Conservation (phyloP, 2,797 vertebrate genomes). For the Antennarius maculatus region DNA sequence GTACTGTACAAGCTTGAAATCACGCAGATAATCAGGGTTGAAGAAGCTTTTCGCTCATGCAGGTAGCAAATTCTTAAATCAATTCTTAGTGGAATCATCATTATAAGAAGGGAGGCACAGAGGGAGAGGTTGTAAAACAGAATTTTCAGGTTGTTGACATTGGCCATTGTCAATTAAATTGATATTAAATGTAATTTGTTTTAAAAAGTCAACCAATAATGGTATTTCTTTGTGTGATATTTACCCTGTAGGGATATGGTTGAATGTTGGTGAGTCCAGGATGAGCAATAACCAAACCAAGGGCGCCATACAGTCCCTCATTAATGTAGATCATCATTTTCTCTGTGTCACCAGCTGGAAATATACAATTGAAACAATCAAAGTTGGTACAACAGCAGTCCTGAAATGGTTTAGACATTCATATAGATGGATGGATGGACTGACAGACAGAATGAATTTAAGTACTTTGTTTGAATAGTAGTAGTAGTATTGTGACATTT, state of each 20-base stretch:
- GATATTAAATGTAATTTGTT: background rate
- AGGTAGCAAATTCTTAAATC: too few relatives aligned
- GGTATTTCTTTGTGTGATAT: background rate
- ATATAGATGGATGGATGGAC: too few relatives aligned
- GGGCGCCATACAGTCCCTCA: conserved; percentile 77
- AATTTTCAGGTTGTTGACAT: too few relatives aligned
- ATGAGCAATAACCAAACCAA: conserved; percentile 71
- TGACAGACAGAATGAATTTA: too few relatives aligned
- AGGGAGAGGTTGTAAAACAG: too few relatives aligned
- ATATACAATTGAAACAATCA: background rate
- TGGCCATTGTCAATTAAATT: background rate
- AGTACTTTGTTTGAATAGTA: too few relatives aligned
- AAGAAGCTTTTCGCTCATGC: too few relatives aligned
- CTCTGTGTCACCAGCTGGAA: conserved; percentile 68
- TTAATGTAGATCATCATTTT: conserved; percentile 74
- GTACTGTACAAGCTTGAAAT: too few relatives aligned
- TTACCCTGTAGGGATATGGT: conserved; percentile 79
- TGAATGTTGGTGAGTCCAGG: conserved; percentile 69
- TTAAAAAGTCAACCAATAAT: background rate
- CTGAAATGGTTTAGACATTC: background rate
- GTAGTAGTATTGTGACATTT: too few relatives aligned
- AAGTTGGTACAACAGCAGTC: background rate
- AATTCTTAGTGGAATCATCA: too few relatives aligned
- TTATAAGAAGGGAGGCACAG: too few relatives aligned
- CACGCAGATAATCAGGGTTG: too few relatives aligned